Evolutionary conservation across 2,797 vertebrate genomes (phyloP).

Genomic region (Naso thynnoides): DNA sequence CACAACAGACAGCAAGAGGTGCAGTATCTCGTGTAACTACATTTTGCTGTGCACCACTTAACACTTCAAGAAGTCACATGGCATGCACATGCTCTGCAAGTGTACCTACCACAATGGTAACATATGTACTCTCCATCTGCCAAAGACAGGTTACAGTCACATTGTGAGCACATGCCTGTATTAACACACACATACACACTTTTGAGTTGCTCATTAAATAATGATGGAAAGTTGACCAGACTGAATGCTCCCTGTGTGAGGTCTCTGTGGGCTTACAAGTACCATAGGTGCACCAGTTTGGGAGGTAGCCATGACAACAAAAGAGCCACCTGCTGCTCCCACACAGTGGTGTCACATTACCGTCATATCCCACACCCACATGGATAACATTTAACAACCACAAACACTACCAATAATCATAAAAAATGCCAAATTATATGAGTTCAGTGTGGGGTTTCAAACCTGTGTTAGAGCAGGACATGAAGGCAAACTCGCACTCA

Average conservation of each 20-base stretch:
- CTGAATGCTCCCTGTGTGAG: slow-evolving; percentile 27
- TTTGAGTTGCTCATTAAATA: slow-evolving; percentile 56
- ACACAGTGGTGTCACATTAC: slow-evolving; percentile 64
- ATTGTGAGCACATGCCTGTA: slow-evolving; percentile 20
- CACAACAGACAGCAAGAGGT: slow-evolving; percentile 32
- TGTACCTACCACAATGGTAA: slow-evolving; percentile 85
- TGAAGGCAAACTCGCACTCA: slow-evolving; percentile 88
- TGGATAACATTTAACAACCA: slow-evolving; percentile 5
- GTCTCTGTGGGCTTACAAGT: slow-evolving; percentile 29
- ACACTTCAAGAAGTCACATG: slow-evolving; percentile 56
- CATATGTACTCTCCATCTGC: slow-evolving; percentile 84
- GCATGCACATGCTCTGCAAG: slow-evolving; percentile 59
- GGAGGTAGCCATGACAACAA: slow-evolving; percentile 69
- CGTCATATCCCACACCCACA: slow-evolving; percentile 14
- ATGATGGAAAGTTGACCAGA: slow-evolving; percentile 54
- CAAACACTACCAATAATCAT: not conserved
- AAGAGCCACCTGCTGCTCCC: slow-evolving; percentile 63
- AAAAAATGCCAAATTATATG: not conserved
- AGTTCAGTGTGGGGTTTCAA: slow-evolving; percentile 23
- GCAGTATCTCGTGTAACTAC: not conserved
- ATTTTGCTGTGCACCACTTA: slow-evolving; percentile 1
- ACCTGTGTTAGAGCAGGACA: slow-evolving; percentile 89
- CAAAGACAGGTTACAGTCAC: slow-evolving; percentile 71
- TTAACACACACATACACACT: slow-evolving; percentile 5
- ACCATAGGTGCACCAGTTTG: slow-evolving; percentile 43